Base-by-base conservation (phyloP, 1,140 invertebrate species). In the Stegodyphus dumicola region DNA sequence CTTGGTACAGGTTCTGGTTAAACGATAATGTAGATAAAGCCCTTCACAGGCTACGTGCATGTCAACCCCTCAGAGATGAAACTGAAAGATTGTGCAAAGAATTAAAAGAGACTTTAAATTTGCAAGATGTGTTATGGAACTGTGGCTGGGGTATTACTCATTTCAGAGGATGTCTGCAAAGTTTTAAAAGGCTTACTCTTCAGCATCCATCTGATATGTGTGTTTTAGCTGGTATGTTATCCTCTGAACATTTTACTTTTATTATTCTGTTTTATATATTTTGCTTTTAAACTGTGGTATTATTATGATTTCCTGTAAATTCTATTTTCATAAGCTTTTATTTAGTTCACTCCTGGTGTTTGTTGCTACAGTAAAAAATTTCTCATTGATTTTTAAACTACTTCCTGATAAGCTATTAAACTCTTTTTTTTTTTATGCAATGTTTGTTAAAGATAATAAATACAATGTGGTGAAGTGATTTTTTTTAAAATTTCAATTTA, bases 81-180 rank as follows among this genome's bases (percentile, higher is more conserved):
- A 93, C 95, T 2, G 89, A 91, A 79, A 92, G 93, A 88, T 89
- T 96, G 7, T 91, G 93, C 87, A 90, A 92, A 64, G 88, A 90
- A 64, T 89, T 96, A 49, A 91, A 92, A 10, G 74, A 91, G 4
- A 33, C 53, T 17, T 65, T 88, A 11, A 11, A 71, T 51, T 87
- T 96, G 1, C 92, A 91, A 54, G 91, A 93, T 85, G 92, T 95
- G 0, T 89, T 92, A 52, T 95, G 94, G 93, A 95, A 97, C 86
- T 96, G 94, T 90, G 95, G 95, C 13, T 97, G 96, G 95, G 96
- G 96, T 89, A 94, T 94, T 48, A 94, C 94, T 86, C 96, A 97
- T 89, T 96, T 96, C 88, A 92, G 95, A 87, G 96, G 96, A 17
- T 95, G 95, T 88, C 91, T 97, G 2, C 93, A 95, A 89, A 95